Evolutionary conservation across 2,888 invertebrate species (phyloP), one percentile per base, ranked within the genome.

Genomic region (Alloscopus bannaensis): DNA sequence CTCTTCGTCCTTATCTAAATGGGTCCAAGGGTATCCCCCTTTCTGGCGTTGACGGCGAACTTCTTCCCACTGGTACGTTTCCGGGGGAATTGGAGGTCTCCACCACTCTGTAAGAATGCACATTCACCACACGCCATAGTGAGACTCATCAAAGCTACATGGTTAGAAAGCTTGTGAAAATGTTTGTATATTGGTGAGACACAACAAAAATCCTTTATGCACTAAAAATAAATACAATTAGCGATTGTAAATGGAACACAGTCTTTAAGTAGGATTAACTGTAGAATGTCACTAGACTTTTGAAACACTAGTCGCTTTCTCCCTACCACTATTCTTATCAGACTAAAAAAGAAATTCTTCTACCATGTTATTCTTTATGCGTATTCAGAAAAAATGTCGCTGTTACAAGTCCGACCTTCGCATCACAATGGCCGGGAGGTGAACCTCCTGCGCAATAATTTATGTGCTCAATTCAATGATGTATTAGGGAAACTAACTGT

Each of bases 31-130:
- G 87, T 94, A 94, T 57, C 92, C 92, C 82, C 94, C 94, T 87
- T 91, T 90, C 86, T 91, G 90, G 88, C 92, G 92, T 85, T 92
- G 91, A 87, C 93, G 90, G 86, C 91, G 89, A 50, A 94, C 89
- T 88, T 94, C 94, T 89, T 94, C 94, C 94, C 94, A 94, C 90
- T 92, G 91, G 88, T 94, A 94, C 68, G 94, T 94, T 88, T 93
- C 92, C 86, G 93, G 90, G 81, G 94, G 94, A 86, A 93, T 90
- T 84, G 92, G 92, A 85, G 94, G 93, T 59, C 85, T 59, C 86
- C 86, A 86, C 86, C 86, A 86, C 69, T 84, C 86, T 86, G 55
- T 47, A 18, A 45, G 26, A 26, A 1, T n/a, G 13, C 28, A 11
- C 28, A 16, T 28, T 28, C 18, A 18, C 20, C 55, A 26, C 2